Conservation (phyloP, 1,140 invertebrate genomes). For the Drosophila lini region DNA sequence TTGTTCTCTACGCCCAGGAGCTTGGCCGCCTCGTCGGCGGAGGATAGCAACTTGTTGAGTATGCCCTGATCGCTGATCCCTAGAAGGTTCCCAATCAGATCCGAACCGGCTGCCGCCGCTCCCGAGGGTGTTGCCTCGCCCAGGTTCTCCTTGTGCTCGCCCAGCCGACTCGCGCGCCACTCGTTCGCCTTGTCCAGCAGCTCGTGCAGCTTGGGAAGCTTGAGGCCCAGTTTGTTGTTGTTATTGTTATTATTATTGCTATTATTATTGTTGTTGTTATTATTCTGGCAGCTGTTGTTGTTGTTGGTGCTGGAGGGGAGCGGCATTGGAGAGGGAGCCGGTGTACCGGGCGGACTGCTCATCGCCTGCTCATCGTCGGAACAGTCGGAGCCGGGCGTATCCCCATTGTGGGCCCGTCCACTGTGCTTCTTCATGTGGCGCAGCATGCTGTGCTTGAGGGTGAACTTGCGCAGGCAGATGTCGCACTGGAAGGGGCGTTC, state of each 20-base stretch:
- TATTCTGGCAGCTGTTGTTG: constrained; percentile 56
- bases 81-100: constrained; percentile 94
- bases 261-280: constrained; percentile 48
- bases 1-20: constrained; percentile 91
- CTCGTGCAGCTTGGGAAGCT: constrained; percentile 71
- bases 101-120: constrained; percentile 85
- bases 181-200: constrained; percentile 74
- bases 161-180: constrained; percentile 79
- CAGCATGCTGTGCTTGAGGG: constrained; percentile 97
- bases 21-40: constrained; percentile 94
- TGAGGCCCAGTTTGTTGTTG: constrained; percentile 37
- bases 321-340: constrained; percentile 14
- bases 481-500: constrained; percentile 90
- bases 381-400: constrained; percentile 68
- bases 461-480: constrained; percentile 92
- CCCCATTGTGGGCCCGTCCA: constrained; percentile 83
- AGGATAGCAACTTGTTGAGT: constrained; percentile 93
- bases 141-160: constrained; percentile 86
- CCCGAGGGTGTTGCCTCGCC: constrained; percentile 76
- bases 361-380: constrained; percentile 85
- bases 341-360: constrained; percentile 49
- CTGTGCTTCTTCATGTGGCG: constrained; percentile 94
- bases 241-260: constrained; percentile 37
- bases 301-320: constrained; percentile 35
- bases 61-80: constrained; percentile 94